These are phyloP conservation scores for Danionella dracula DNA, from an alignment of 2,797 vertebrate species.

Conservation along the genomic window DNA sequence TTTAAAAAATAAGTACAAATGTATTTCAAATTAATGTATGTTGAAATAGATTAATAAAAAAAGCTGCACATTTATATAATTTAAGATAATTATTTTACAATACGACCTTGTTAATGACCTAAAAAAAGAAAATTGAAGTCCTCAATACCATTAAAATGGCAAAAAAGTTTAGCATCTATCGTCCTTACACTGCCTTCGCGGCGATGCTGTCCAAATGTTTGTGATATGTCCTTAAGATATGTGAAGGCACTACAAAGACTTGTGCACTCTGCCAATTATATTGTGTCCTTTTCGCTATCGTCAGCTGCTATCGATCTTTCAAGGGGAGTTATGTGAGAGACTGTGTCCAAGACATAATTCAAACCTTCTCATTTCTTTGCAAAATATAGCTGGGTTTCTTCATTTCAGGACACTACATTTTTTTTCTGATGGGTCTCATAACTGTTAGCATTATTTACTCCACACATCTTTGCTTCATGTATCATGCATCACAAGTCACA, in stretches of 20 bases:
- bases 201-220: constrained; percentile 20
- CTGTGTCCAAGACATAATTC: background rate
- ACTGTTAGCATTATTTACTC: constrained; percentile 49
- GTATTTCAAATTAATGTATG: too few relatives aligned
- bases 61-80: too few relatives aligned
- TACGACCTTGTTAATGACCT: too few relatives aligned
- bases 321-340: constrained; percentile 1
- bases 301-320: constrained; percentile 11
- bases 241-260: too few relatives aligned
- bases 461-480: constrained; percentile 36
- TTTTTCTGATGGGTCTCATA: constrained; percentile 51
- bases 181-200: background rate
- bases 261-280: background rate
- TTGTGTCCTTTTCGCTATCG: constrained; percentile 16
- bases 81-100: too few relatives aligned
- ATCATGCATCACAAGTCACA: too few relatives aligned
- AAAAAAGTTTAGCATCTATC: too few relatives aligned
- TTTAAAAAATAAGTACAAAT: too few relatives aligned
- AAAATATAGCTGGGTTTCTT: constrained; percentile 1
- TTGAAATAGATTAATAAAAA: too few relatives aligned
- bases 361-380: constrained; percentile 18
- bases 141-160: too few relatives aligned
- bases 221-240: constrained; percentile 1
- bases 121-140: too few relatives aligned
- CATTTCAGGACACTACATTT: constrained; percentile 44